Conservation (phyloP, 2,113 vertebrate genomes). For the Saguinus imperator region DNA sequence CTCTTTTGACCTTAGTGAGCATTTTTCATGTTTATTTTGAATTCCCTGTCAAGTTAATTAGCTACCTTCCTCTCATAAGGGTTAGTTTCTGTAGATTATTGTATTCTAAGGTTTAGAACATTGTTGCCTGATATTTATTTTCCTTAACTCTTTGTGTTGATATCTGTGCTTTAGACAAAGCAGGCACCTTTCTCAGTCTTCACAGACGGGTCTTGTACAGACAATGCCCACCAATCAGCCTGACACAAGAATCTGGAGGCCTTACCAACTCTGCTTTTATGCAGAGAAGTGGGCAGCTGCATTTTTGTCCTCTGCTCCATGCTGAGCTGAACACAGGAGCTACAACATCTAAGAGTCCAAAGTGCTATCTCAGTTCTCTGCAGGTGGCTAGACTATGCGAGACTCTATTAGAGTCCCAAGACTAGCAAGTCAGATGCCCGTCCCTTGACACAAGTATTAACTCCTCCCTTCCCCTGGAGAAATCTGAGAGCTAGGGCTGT, state of each 20-base stretch:
- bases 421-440: not conserved
- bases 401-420: not conserved
- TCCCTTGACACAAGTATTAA: not conserved
- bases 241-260: not conserved
- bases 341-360: not conserved
- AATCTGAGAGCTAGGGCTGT: not conserved
- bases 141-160: not conserved
- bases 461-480: not conserved
- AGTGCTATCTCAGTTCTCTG: not conserved
- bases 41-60: not conserved
- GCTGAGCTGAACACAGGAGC: not conserved
- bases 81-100: not conserved
- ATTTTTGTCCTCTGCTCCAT: not conserved
- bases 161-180: not conserved
- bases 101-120: not conserved
- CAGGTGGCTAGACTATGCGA: not conserved
- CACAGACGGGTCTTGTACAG: not conserved
- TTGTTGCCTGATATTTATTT: not conserved
- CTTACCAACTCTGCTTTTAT: not conserved
- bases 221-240: not conserved
- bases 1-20: not conserved
- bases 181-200: not conserved
- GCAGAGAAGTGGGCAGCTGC: not conserved
- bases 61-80: not conserved
- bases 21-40: not conserved